These are phyloP conservation scores for Leptinotarsa texana DNA, from an alignment of 1,140 invertebrate genomes.

Conservation along the genomic window DNA sequence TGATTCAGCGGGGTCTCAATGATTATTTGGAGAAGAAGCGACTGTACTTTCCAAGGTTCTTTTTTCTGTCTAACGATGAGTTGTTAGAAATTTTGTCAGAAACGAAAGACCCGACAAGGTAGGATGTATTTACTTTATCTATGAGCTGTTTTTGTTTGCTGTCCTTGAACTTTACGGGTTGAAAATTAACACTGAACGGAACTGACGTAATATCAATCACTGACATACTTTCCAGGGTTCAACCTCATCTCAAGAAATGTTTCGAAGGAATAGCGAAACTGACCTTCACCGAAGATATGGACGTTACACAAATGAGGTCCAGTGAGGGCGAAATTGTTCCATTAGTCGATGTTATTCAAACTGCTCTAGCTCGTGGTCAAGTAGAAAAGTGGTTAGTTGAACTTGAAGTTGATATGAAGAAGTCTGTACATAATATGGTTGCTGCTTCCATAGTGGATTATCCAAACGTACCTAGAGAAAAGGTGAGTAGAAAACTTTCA, in stretches of 20 bases:
- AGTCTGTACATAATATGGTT: slow-evolving; percentile 77
- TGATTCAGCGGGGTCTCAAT: slow-evolving; percentile 91
- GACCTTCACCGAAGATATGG: slow-evolving; percentile 83
- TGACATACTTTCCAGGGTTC: slow-evolving; percentile 68
- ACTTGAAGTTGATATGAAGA: slow-evolving; percentile 89
- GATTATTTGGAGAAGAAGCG: slow-evolving; percentile 96
- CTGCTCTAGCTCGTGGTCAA: slow-evolving; percentile 85
- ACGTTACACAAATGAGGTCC: slow-evolving; percentile 89
- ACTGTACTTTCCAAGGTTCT: slow-evolving; percentile 92
- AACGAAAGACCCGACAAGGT: slow-evolving; percentile 94
- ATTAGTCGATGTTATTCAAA: slow-evolving; percentile 81
- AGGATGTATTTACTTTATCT: slow-evolving; percentile 30
- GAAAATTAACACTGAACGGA: too few species aligned
- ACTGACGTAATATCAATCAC: not conserved
- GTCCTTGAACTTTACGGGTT: too few species aligned
- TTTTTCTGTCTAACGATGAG: slow-evolving; percentile 97
- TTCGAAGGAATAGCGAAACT: slow-evolving; percentile 90
- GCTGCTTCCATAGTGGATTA: slow-evolving; percentile 70
- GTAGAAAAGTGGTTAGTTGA: slow-evolving; percentile 97
- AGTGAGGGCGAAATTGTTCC: slow-evolving; percentile 83
- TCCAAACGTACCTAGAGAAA: slow-evolving; percentile 62
- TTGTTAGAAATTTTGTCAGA: slow-evolving; percentile 94
- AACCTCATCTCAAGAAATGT: slow-evolving; percentile 97
- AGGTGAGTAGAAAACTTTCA: slow-evolving; percentile 7
- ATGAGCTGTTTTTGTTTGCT: too few species aligned